Evolutionary conservation across 2,888 invertebrate genomes (phyloP).

Genomic region (Candidula unifasciata): DNA sequence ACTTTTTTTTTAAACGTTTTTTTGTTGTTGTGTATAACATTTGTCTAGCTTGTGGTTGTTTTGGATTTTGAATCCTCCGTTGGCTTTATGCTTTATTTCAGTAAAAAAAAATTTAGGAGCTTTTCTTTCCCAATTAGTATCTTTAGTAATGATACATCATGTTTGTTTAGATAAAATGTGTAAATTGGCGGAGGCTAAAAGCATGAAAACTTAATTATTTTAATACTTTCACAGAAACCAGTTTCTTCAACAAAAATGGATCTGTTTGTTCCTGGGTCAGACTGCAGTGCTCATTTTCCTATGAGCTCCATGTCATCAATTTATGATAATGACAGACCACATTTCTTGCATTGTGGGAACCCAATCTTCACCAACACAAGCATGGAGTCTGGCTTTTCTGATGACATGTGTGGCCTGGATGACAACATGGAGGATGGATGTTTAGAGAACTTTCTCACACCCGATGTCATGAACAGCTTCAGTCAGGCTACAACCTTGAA

Average conservation of each 20-base stretch:
- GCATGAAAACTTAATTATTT: neutral
- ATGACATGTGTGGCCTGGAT: slow-evolving; percentile 37
- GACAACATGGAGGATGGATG: slow-evolving; percentile 46
- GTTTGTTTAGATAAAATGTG: neutral
- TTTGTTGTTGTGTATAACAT: no score
- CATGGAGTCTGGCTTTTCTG: slow-evolving; percentile 22
- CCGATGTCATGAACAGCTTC: slow-evolving; percentile 38
- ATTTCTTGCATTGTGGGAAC: slow-evolving; percentile 43
- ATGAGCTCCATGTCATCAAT: slow-evolving; percentile 72
- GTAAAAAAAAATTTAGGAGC: no score
- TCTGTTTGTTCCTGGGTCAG: slow-evolving; percentile 54
- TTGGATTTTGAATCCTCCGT: no score
- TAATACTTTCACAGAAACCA: slow-evolving; percentile 28
- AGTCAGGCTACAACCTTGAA: slow-evolving; percentile 20
- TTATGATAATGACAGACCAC: slow-evolving; percentile 71
- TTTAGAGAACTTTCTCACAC: slow-evolving; percentile 38
- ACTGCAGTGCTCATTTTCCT: slow-evolving; percentile 57
- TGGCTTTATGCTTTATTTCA: no score
- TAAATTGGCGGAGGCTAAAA: neutral
- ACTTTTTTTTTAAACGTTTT: no score
- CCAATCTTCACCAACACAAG: slow-evolving; percentile 19
- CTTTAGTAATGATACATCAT: no score
- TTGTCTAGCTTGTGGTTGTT: no score
- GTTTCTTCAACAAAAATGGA: slow-evolving; percentile 54
- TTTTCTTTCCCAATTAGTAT: no score